phyloP scores from a whole-genome alignment of 2,888 invertebrate species.

The Busseola fusca region DNA sequence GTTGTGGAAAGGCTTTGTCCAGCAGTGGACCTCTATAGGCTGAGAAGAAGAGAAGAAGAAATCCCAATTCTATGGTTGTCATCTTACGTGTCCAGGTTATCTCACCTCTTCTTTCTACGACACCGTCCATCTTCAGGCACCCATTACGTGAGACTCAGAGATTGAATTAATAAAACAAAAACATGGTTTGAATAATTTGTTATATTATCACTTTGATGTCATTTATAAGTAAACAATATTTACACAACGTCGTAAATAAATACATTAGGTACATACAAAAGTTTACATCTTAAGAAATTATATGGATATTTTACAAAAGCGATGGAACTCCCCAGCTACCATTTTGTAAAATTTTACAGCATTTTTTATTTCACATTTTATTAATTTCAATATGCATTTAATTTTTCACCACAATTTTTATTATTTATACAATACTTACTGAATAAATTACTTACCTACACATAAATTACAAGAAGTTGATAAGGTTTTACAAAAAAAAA shows the following conservation, averaged over 20 bases:
- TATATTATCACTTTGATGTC: constrained; percentile 66
- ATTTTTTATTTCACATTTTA: constrained; percentile 6
- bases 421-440: neutral
- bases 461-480: neutral
- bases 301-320: constrained; percentile 28
- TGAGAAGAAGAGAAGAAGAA: too few species aligned
- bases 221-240: constrained; percentile 64
- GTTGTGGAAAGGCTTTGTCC: too few species aligned
- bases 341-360: constrained; percentile 7
- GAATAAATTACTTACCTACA: neutral
- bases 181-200: constrained; percentile 53
- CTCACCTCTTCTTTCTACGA: neutral
- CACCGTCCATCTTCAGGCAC: neutral
- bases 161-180: constrained; percentile 23
- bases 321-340: neutral
- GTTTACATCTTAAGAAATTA: constrained; percentile 42
- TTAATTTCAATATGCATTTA: neutral
- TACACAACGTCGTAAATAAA: constrained; percentile 58
- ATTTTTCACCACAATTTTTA: neutral
- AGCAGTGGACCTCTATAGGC: too few species aligned
- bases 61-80: too few species aligned
- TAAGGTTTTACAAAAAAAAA: constrained; percentile 13
- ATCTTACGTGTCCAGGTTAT: neutral
- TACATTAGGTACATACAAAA: constrained; percentile 54
- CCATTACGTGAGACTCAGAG: neutral